These are phyloP conservation scores for Chydorus sphaericus DNA, from an alignment of 2,888 invertebrate genomes.

Conservation along the genomic window DNA sequence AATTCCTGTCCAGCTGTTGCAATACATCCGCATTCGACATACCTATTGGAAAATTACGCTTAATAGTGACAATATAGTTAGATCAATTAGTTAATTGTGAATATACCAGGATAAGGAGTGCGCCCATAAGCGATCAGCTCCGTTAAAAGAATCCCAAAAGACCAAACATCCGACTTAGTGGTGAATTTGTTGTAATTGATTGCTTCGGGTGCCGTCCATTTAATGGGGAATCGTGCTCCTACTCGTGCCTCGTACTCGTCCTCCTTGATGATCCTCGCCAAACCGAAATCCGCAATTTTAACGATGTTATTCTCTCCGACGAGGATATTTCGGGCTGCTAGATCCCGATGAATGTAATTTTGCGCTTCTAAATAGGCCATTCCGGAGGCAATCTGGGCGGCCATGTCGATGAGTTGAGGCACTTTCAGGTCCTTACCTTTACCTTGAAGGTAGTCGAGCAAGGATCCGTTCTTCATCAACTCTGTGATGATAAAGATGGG, in stretches of 20 bases:
- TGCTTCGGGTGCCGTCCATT: slow-evolving; percentile 99
- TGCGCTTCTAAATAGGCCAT: slow-evolving; percentile 99
- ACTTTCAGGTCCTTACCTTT: slow-evolving; percentile 83
- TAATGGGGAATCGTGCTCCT: slow-evolving; percentile 93
- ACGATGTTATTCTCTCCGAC: slow-evolving; percentile 91
- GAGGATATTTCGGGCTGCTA: slow-evolving; percentile 94
- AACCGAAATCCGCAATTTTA: slow-evolving; percentile 92
- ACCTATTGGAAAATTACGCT: too few species aligned
- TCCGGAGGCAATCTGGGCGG: slow-evolving; percentile 95
- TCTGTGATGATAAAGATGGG: slow-evolving; percentile 99
- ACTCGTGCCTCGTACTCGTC: slow-evolving; percentile 97
- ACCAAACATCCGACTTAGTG: slow-evolving; percentile 99
- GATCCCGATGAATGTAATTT: slow-evolving; percentile 96
- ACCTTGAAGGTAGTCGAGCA: slow-evolving; percentile 70
- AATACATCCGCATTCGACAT: not conserved
- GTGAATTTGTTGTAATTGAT: slow-evolving; percentile 99
- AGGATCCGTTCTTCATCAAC: slow-evolving; percentile 95
- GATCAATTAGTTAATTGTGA: not conserved
- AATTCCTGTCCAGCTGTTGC: not conserved
- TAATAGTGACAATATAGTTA: not conserved
- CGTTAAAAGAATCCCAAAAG: slow-evolving; percentile 94
- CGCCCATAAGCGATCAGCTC: slow-evolving; percentile 97
- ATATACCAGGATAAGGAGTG: slow-evolving; percentile 92
- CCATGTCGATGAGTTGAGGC: slow-evolving; percentile 91
- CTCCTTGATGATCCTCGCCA: slow-evolving; percentile 93